These are phyloP conservation scores for Hypena proboscidalis DNA, from an alignment of 2,888 invertebrate species.

Conservation along the genomic window DNA sequence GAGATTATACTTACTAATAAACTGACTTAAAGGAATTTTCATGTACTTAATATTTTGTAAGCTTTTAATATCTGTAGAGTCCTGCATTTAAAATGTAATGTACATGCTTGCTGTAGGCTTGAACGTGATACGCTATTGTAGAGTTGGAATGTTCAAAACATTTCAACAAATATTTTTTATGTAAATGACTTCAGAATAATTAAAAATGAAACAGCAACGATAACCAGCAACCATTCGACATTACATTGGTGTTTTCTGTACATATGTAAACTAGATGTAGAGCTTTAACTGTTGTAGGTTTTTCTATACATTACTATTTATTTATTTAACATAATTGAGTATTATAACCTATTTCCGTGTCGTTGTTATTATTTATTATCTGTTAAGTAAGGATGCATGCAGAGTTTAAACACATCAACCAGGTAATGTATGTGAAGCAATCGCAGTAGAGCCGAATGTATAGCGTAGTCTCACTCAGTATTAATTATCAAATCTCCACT, in stretches of 20 bases:
- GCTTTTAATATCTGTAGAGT: conserved; percentile 59
- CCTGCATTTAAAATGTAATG: conserved; percentile 69
- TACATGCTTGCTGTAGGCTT: conserved; percentile 53
- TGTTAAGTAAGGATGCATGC: conserved; percentile 22
- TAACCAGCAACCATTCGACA: conserved; percentile 41
- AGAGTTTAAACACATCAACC: conserved; percentile 15
- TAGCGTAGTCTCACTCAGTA: conserved; percentile 6
- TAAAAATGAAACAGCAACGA: conserved; percentile 25
- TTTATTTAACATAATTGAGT: conserved; percentile 55
- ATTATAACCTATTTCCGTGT: conserved; percentile 31
- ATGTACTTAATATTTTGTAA: conserved; percentile 81
- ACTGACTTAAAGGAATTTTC: conserved; percentile 68
- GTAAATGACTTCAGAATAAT: conserved; percentile 28
- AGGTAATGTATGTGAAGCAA: conserved; percentile 16
- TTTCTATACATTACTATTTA: conserved; percentile 59
- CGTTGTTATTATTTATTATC: conserved; percentile 44
- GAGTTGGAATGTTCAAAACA: conserved; percentile 38
- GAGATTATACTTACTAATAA: conserved; percentile 66
- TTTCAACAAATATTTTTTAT: conserved; percentile 36
- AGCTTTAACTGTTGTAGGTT: conserved; percentile 81
- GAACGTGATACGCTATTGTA: conserved; percentile 23
- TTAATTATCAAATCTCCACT: conserved; percentile 17
- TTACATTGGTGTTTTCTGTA: conserved; percentile 64
- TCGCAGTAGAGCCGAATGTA: neutral
- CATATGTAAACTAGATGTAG: conserved; percentile 80